Conservation (phyloP, 2,797 vertebrate genomes). For the Urophycis tenuis region DNA sequence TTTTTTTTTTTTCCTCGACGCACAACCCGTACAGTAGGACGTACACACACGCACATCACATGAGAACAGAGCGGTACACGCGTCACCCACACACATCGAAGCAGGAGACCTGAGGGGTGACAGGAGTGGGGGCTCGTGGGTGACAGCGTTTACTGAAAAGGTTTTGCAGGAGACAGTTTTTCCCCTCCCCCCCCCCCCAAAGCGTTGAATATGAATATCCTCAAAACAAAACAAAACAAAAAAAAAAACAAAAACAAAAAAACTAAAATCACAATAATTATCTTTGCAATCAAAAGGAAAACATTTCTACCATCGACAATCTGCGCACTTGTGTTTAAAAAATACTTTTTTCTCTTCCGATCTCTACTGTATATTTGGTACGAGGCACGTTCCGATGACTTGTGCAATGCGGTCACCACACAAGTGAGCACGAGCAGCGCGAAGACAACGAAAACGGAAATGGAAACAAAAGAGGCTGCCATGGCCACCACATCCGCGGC, state of each 20-base stretch:
- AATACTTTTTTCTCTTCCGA: slow-evolving; percentile 47
- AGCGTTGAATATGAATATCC: slow-evolving; percentile 22
- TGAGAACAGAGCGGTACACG: slow-evolving; percentile 35
- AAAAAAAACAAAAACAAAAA: slow-evolving; percentile 6
- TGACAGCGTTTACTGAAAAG: slow-evolving; percentile 43
- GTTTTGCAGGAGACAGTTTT: slow-evolving; percentile 18
- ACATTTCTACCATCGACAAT: slow-evolving; percentile 24
- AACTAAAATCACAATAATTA: slow-evolving; percentile 36
- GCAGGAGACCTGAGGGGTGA: background rate
- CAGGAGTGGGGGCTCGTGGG: slow-evolving; percentile 22
- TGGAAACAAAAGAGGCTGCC: slow-evolving; percentile 22
- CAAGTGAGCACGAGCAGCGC: slow-evolving; percentile 36
- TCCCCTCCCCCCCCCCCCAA: too few relatives aligned
- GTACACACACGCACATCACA: slow-evolving; percentile 21
- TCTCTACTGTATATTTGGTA: slow-evolving; percentile 16
- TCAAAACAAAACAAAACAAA: slow-evolving; percentile 23
- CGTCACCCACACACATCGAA: background rate
- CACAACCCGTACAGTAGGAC: too few relatives aligned
- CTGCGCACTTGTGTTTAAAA: slow-evolving; percentile 40
- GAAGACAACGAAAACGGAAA: slow-evolving; percentile 32
- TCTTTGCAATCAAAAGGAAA: slow-evolving; percentile 17
- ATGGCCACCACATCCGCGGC: slow-evolving; percentile 26
- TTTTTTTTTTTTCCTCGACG: slow-evolving; percentile 25
- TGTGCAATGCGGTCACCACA: slow-evolving; percentile 49
- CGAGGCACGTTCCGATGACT: slow-evolving; percentile 60